These are phyloP conservation scores for Thysanoteuthis rhombus DNA, from an alignment of 2,888 invertebrate species.

Conservation along the genomic window DNA sequence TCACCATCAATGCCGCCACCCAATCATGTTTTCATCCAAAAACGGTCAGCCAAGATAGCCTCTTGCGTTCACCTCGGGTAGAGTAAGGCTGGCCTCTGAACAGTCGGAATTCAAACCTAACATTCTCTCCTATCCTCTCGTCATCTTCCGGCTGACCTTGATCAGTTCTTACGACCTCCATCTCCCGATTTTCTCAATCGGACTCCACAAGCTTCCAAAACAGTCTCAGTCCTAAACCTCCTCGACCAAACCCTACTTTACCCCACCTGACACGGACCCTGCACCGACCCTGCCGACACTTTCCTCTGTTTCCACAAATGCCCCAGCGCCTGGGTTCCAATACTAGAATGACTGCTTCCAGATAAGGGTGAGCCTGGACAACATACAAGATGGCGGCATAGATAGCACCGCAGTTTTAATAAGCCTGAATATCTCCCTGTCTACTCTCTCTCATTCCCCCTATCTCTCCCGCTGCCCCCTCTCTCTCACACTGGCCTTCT, in stretches of 20 bases:
- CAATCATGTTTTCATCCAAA: background rate
- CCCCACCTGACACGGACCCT: background rate
- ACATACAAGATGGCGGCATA: background rate
- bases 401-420: background rate
- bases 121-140: background rate
- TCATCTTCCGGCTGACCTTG: background rate
- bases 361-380: background rate
- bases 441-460: background rate
- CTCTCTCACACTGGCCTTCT: background rate
- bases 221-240: background rate
- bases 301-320: conserved; percentile 12
- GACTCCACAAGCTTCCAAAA: background rate
- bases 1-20: background rate
- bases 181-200: background rate
- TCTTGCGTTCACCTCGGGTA: background rate
- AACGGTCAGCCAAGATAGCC: background rate
- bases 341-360: background rate
- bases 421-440: background rate
- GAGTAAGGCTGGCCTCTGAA: background rate
- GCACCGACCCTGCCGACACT: background rate
- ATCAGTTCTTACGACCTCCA: background rate
- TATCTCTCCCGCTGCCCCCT: too few species aligned
- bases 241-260: background rate
- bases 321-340: background rate
- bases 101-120: background rate